Percentiles rank a stretch among this genome's conserved stretches.
Conservation (phyloP, 1,140 invertebrate genomes). For the Bombus vancouverensis region DNA sequence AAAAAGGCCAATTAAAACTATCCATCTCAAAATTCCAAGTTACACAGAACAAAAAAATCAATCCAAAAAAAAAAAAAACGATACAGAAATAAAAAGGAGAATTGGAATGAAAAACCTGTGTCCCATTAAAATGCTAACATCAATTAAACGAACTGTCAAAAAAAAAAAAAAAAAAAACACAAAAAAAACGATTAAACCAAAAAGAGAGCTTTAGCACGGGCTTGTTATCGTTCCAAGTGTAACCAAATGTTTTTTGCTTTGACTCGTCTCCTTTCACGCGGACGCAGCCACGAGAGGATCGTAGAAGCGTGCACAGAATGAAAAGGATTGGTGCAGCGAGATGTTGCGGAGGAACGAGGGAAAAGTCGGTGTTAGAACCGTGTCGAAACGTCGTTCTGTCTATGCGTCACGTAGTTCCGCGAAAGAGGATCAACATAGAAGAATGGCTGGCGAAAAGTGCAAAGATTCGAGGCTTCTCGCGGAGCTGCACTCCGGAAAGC, state of each 20-base stretch:
- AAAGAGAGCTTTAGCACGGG: background rate
- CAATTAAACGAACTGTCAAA: background rate
- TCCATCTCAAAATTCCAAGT: background rate
- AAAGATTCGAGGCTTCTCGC: background rate
- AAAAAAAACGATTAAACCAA: background rate
- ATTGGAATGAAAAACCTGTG: background rate
- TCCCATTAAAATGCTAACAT: background rate
- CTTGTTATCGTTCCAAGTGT: background rate
- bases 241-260: background rate
- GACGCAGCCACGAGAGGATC: background rate
- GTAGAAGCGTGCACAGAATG: constrained; percentile 20
- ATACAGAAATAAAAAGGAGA: background rate
- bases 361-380: constrained; percentile 15
- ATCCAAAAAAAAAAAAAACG: background rate
- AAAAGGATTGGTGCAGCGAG: background rate
- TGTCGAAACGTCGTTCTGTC: constrained; percentile 41
- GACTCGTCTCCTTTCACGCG: background rate
- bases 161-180: background rate
- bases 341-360: background rate
- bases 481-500: background rate
- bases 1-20: background rate
- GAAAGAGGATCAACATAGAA: background rate
- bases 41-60: background rate
- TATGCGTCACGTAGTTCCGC: constrained; percentile 11
- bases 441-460: background rate